phyloP scores from a whole-genome alignment of 1,140 invertebrate genomes.

The Triops longicaudatus region DNA sequence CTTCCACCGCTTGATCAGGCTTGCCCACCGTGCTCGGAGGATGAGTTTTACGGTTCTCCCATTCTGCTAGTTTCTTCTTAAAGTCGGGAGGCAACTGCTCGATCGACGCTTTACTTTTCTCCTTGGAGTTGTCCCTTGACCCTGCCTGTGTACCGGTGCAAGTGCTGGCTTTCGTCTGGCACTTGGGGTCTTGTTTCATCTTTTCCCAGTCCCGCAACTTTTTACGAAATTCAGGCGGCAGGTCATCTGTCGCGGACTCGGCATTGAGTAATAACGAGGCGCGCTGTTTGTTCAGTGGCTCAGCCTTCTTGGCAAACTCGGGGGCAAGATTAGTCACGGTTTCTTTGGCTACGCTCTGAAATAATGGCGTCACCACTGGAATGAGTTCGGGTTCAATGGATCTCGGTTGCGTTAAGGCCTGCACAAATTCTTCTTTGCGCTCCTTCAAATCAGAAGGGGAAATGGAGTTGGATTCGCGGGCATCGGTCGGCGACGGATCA shows the following conservation, averaged over 20 bases:
- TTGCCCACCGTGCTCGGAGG: conserved; percentile 31
- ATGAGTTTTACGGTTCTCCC: conserved; percentile 51
- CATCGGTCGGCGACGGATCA: background rate
- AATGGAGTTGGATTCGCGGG: background rate
- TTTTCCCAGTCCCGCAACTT: conserved; percentile 76
- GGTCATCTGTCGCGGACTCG: conserved; percentile 21
- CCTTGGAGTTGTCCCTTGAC: conserved; percentile 17
- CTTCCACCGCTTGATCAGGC: conserved; percentile 37
- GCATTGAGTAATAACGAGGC: conserved; percentile 23
- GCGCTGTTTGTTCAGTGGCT: background rate
- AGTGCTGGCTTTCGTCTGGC: conserved; percentile 18
- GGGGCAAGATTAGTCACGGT: background rate
- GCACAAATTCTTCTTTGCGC: background rate
- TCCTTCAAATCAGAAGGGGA: background rate
- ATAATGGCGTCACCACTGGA: conserved; percentile 11
- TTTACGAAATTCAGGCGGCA: conserved; percentile 52
- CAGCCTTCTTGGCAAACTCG: background rate
- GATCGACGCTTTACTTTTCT: conserved; percentile 16
- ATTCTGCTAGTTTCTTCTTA: conserved; percentile 71
- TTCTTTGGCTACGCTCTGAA: conserved; percentile 14
- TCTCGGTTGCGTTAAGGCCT: background rate
- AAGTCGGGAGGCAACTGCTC: conserved; percentile 42
- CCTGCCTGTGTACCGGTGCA: background rate
- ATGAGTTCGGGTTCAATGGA: conserved; percentile 11
- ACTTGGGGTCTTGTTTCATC: conserved; percentile 33